These are phyloP conservation scores for Muscicapa comitata DNA, from an alignment of 2,797 vertebrate species.

Conservation along the genomic window DNA sequence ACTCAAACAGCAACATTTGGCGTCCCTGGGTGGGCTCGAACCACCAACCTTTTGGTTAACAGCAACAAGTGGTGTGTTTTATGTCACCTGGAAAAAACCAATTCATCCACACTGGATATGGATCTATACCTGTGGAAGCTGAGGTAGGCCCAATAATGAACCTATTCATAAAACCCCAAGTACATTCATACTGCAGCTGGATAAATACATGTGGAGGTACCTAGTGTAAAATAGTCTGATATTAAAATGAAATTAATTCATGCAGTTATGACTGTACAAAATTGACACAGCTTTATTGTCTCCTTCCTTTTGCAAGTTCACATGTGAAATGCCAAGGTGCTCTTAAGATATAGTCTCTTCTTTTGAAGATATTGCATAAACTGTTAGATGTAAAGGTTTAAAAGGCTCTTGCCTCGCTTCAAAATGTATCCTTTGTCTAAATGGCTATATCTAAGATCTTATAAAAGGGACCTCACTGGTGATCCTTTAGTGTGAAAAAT, in stretches of 20 bases:
- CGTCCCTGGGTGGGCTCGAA: constrained; percentile 81
- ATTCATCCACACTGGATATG: neutral
- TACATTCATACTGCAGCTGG: neutral
- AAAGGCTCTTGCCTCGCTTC: neutral
- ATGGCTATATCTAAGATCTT: neutral
- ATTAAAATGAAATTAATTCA: neutral
- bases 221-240: neutral
- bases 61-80: constrained; percentile 39
- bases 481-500: neutral
- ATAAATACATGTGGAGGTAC: neutral
- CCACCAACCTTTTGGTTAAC: constrained; percentile 81
- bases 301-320: neutral
- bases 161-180: neutral
- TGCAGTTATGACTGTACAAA: neutral
- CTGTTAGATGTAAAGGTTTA: neutral
- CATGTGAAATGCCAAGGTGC: neutral
- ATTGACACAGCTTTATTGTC: neutral
- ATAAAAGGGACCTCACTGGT: neutral
- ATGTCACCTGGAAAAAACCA: neutral
- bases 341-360: neutral
- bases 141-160: neutral
- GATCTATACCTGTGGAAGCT: neutral
- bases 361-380: neutral
- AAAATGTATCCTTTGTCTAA: neutral
- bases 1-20: no score